Percentiles rank a stretch among this genome's conserved stretches.
phyloP scores from a whole-genome alignment of 2,888 invertebrate species.

The Agriopis leucophaearia region DNA sequence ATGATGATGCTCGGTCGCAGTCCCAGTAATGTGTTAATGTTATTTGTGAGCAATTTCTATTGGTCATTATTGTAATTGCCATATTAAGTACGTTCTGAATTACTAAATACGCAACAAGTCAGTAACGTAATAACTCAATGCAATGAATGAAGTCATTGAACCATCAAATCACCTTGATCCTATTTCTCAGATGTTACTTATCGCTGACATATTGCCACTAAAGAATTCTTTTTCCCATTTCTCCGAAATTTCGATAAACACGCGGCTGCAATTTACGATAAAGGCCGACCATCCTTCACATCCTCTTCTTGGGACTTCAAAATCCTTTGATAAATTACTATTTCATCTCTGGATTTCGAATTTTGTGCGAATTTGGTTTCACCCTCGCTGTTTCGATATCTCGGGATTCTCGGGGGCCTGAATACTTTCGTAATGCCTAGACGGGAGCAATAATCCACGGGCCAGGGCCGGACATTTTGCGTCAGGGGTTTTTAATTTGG shows the following conservation, averaged over 20 bases:
- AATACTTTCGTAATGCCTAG: slow-evolving; percentile 49
- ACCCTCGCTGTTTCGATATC: slow-evolving; percentile 63
- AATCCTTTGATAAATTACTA: slow-evolving; percentile 86
- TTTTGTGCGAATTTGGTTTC: slow-evolving; percentile 71
- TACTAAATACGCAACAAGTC: background rate
- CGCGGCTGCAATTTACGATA: slow-evolving; percentile 72
- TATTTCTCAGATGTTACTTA: slow-evolving; percentile 41
- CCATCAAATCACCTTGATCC: slow-evolving; percentile 36
- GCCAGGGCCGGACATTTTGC: slow-evolving; percentile 68
- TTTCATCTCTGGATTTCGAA: slow-evolving; percentile 81
- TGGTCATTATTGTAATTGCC: slow-evolving; percentile 22
- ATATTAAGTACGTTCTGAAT: slow-evolving; percentile 9
- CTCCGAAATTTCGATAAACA: slow-evolving; percentile 60
- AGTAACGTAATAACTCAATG: background rate
- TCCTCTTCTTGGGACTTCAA: slow-evolving; percentile 74
- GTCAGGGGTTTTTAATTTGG: slow-evolving; percentile 83
- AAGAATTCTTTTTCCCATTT: slow-evolving; percentile 53
- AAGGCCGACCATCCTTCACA: slow-evolving; percentile 72
- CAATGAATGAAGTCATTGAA: slow-evolving; percentile 9
- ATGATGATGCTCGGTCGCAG: slow-evolving; percentile 47
- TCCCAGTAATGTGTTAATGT: slow-evolving; percentile 55
- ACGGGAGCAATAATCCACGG: slow-evolving; percentile 72
- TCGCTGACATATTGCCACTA: slow-evolving; percentile 45
- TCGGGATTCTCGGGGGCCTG: slow-evolving; percentile 55
- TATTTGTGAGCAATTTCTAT: slow-evolving; percentile 42